Evolutionary conservation across 1,140 invertebrate species (phyloP).

Genomic region (Planococcus citri): DNA sequence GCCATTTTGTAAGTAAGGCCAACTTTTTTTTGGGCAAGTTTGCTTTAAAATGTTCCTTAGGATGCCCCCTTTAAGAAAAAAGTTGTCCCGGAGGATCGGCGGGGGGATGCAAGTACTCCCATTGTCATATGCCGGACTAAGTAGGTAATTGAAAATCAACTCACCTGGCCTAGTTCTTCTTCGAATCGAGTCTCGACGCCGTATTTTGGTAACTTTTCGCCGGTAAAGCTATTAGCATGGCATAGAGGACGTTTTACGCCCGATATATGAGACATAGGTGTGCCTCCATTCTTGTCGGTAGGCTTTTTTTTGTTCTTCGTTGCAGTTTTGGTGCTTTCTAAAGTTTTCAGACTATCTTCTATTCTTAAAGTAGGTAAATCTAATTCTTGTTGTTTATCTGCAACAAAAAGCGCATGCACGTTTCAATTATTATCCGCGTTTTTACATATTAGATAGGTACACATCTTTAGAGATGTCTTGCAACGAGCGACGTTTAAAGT

Average conservation of each 20-base stretch:
- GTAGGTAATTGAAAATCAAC: not conserved
- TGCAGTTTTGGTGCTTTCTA: conserved; percentile 27
- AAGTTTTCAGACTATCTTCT: conserved; percentile 49
- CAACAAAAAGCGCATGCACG: conserved; percentile 31
- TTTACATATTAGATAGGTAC: no score
- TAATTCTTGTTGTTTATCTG: conserved; percentile 93
- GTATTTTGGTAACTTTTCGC: conserved; percentile 73
- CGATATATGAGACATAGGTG: conserved; percentile 75
- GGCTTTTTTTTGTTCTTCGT: conserved; percentile 43
- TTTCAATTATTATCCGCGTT: no score
- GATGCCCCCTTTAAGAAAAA: no score
- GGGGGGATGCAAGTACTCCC: no score
- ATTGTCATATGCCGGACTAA: no score
- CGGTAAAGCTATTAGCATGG: conserved; percentile 83
- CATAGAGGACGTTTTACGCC: conserved; percentile 76
- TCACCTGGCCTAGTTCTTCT: conserved; percentile 70
- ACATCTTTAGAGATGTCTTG: no score
- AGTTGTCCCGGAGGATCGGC: no score
- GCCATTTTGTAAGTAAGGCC: no score
- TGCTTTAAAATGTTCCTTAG: no score
- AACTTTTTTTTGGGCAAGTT: no score
- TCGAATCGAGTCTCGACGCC: conserved; percentile 85
- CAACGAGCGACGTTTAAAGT: no score
- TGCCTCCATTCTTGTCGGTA: conserved; percentile 32
- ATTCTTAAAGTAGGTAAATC: conserved; percentile 75